phyloP scores from a whole-genome alignment of 92 coral and sea anemone genomes.

The Palythoa grandis region DNA sequence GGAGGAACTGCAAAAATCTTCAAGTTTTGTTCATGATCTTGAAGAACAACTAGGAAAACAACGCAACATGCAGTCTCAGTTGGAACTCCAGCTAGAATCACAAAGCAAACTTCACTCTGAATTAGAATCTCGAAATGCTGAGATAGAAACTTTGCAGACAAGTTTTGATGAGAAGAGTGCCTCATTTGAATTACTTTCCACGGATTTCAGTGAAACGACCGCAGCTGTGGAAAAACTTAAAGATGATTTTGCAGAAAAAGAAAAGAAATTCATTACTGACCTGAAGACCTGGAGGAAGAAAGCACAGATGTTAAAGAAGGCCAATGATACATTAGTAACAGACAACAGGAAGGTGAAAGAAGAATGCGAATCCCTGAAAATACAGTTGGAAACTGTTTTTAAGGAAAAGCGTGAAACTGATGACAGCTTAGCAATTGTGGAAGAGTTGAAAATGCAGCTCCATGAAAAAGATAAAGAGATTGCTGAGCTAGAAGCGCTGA shows the following conservation, averaged over 20 bases:
- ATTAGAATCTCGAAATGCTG: slow-evolving; percentile 55
- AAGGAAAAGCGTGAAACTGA: slow-evolving; percentile 27
- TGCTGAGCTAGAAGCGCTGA: slow-evolving; percentile 41
- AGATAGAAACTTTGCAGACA: slow-evolving; percentile 64
- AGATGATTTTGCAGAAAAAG: slow-evolving; percentile 64
- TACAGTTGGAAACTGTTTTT: slow-evolving; percentile 46
- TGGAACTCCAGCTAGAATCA: slow-evolving; percentile 1
- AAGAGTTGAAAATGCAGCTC: slow-evolving; percentile 38
- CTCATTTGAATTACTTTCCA: slow-evolving; percentile 62
- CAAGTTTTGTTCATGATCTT: slow-evolving; percentile 35
- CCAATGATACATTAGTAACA: slow-evolving; percentile 57
- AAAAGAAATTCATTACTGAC: slow-evolving; percentile 59
- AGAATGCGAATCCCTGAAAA: slow-evolving; percentile 47
- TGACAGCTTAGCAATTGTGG: neutral
- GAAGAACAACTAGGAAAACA: slow-evolving; percentile 28
- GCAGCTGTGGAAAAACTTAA: slow-evolving; percentile 61
- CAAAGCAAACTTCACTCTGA: slow-evolving; percentile 36
- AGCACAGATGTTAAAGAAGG: slow-evolving; percentile 71
- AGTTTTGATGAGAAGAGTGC: slow-evolving; percentile 62
- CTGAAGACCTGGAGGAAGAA: slow-evolving; percentile 72
- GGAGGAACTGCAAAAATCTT: slow-evolving; percentile 42
- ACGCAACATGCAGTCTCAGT: neutral
- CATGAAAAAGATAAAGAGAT: slow-evolving; percentile 20
- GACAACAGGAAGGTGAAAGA: slow-evolving; percentile 71
- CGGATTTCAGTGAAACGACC: slow-evolving; percentile 67